Percentiles rank a stretch among this genome's conserved stretches.
phyloP scores from a whole-genome alignment of 2,797 vertebrate species.

The Crenuchus spilurus region DNA sequence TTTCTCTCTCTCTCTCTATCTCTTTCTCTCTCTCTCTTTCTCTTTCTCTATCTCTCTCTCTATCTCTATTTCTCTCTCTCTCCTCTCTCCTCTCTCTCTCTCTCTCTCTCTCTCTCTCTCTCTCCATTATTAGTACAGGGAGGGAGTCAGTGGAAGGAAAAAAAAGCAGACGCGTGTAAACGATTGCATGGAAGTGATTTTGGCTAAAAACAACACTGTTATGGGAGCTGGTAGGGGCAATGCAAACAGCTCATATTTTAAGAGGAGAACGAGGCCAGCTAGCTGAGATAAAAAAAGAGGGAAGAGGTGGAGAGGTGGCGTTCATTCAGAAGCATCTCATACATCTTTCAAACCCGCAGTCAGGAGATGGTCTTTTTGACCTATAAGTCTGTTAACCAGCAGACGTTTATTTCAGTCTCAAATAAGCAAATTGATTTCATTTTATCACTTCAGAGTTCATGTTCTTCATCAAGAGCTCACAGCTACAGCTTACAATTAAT shows the following conservation, averaged over 20 bases:
- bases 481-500: neutral
- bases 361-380: neutral
- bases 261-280: constrained; percentile 32
- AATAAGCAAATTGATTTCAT: constrained; percentile 8
- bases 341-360: neutral
- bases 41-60: no score
- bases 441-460: neutral
- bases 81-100: no score
- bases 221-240: constrained; percentile 89
- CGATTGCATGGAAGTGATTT: constrained; percentile 95
- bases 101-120: no score
- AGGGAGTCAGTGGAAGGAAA: constrained; percentile 65
- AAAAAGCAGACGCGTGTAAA: constrained; percentile 76
- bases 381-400: neutral
- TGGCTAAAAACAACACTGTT: constrained; percentile 94
- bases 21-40: no score
- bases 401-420: neutral
- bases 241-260: constrained; percentile 94
- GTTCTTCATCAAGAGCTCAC: constrained; percentile 1
- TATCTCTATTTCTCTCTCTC: no score
- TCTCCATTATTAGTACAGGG: no score
- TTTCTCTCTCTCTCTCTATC: no score
- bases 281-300: neutral
- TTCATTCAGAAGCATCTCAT: constrained; percentile 55
- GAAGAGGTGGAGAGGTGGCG: constrained; percentile 46